phyloP scores from a whole-genome alignment of 2,888 invertebrate genomes.

The Apotomis turbidana region DNA sequence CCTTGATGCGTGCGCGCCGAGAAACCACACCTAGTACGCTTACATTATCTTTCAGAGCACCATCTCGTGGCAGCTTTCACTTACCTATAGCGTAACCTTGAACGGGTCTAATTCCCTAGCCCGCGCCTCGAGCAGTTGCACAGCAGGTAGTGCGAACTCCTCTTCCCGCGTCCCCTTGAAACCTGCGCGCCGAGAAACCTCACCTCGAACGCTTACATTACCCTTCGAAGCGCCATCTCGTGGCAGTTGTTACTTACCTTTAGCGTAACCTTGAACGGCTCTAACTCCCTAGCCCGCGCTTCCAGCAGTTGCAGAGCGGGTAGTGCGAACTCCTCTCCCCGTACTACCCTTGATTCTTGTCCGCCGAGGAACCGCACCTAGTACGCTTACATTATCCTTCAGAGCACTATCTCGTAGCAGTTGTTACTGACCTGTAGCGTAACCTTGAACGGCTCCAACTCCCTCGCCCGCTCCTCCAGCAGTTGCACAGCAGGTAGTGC shows the following conservation, averaged over 20 bases:
- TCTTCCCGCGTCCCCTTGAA: slow-evolving; percentile 93
- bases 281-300: slow-evolving; percentile 92
- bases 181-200: slow-evolving; percentile 98
- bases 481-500: slow-evolving; percentile 93
- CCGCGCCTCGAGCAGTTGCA: slow-evolving; percentile 92
- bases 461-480: slow-evolving; percentile 92
- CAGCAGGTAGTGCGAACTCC: slow-evolving; percentile 93
- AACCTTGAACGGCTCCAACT: slow-evolving; percentile 95
- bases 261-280: slow-evolving; percentile 95
- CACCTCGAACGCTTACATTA: slow-evolving; percentile 95
- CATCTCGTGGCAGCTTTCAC: slow-evolving; percentile 80
- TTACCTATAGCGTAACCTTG: slow-evolving; percentile 96
- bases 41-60: slow-evolving; percentile 94
- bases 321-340: slow-evolving; percentile 93
- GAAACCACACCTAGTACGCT: slow-evolving; percentile 96
- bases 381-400: slow-evolving; percentile 92
- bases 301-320: slow-evolving; percentile 93
- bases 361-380: slow-evolving; percentile 97
- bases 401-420: slow-evolving; percentile 72
- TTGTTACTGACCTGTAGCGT: slow-evolving; percentile 88
- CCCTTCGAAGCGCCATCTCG: slow-evolving; percentile 92
- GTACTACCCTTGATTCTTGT: slow-evolving; percentile 94
- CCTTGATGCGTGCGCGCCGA: slow-evolving; percentile 97
- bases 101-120: slow-evolving; percentile 94
- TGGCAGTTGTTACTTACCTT: slow-evolving; percentile 79